Percentiles rank a stretch among this genome's conserved stretches.
phyloP scores from a whole-genome alignment of 2,797 vertebrate genomes.

The Propithecus deckenii region DNA sequence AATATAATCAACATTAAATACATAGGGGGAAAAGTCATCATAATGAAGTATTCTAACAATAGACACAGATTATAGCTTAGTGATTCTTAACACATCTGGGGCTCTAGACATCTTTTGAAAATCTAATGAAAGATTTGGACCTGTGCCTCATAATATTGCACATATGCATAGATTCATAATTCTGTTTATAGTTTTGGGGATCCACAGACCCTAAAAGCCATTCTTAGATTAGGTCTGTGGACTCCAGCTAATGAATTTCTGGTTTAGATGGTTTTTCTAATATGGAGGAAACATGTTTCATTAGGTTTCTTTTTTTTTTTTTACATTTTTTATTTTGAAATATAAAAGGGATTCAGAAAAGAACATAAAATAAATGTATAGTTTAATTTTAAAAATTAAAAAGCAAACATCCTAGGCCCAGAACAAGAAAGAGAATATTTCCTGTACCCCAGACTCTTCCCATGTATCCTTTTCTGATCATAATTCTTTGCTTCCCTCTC shows the following conservation, averaged over 20 bases:
- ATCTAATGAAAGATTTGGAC: background rate
- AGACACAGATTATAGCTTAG: background rate
- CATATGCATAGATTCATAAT: background rate
- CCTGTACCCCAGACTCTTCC: background rate
- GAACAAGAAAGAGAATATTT: background rate
- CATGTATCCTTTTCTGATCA: background rate
- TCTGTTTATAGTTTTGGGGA: background rate
- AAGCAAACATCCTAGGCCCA: background rate
- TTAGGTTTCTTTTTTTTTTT: background rate
- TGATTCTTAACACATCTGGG: background rate
- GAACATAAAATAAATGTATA: background rate
- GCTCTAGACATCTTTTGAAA: background rate
- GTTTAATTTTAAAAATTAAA: background rate
- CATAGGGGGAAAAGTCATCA: background rate
- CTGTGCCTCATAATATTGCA: background rate
- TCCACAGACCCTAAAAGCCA: background rate
- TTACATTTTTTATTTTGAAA: conserved; percentile 15
- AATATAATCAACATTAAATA: conserved; percentile 35
- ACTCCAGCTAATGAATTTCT: background rate
- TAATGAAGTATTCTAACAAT: background rate
- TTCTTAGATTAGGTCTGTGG: background rate
- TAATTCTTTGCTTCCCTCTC: background rate
- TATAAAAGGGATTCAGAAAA: background rate
- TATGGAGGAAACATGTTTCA: background rate
- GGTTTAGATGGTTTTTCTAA: background rate